A percentile compares a stretch with the other conserved stretches of the same genome.
phyloP scores from a whole-genome alignment of 2,888 invertebrate species.

The Troides helena region DNA sequence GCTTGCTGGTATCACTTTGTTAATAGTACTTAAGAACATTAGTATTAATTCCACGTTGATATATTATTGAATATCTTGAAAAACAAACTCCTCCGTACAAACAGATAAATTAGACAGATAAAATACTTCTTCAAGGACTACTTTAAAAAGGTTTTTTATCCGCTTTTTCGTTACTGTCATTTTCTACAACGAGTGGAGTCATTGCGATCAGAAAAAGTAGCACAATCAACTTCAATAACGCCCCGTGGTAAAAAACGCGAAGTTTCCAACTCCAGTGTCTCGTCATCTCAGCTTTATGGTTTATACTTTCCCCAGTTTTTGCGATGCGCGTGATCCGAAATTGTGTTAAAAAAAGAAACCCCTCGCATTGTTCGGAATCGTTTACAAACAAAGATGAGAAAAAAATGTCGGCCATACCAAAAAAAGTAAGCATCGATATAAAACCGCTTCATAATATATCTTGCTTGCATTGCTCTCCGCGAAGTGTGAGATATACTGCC shows the following conservation, averaged over 20 bases:
- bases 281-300: conserved; percentile 46
- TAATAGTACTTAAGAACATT: too few species aligned
- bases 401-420: conserved; percentile 59
- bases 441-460: conserved; percentile 72
- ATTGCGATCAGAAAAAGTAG: conserved; percentile 34
- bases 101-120: background rate
- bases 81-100: too few species aligned
- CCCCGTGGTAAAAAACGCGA: conserved; percentile 30
- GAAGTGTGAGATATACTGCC: conserved; percentile 77
- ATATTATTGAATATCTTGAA: too few species aligned
- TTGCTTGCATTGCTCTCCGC: conserved; percentile 60
- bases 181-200: conserved; percentile 21
- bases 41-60: too few species aligned
- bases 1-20: too few species aligned
- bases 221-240: conserved; percentile 36
- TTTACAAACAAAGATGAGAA: conserved; percentile 72
- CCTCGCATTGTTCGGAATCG: conserved; percentile 61
- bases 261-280: conserved; percentile 33
- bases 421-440: conserved; percentile 59
- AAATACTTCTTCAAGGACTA: background rate
- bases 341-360: conserved; percentile 46
- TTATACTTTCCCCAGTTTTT: conserved; percentile 42
- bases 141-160: background rate
- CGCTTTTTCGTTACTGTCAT: conserved; percentile 35
- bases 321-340: conserved; percentile 38